Conservation (phyloP, 1,140 invertebrate species). For the Andricus grossulariae region DNA sequence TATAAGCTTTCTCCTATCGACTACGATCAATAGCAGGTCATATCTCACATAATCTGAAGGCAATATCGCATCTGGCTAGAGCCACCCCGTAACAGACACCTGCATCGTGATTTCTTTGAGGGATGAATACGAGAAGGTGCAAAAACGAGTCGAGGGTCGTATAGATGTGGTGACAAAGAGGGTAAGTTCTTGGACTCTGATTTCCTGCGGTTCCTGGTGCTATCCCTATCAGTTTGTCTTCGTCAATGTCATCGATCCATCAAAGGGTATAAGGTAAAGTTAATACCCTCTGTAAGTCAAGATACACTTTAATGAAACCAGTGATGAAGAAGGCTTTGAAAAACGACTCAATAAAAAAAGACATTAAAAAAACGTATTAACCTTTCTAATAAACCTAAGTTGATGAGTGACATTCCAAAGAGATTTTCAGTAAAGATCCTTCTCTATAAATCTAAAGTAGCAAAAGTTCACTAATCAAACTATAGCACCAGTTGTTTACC, state of each 20-base stretch:
- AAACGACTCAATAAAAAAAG: background rate
- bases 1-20: conserved; percentile 62
- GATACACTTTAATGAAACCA: conserved; percentile 21
- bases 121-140: conserved; percentile 41
- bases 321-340: background rate
- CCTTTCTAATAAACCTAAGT: too few relatives aligned
- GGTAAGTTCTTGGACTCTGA: conserved; percentile 13
- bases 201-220: background rate
- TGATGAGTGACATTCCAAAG: too few relatives aligned
- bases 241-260: conserved; percentile 30
- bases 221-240: conserved; percentile 24
- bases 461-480: too few relatives aligned
- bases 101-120: conserved; percentile 56
- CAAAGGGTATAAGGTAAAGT: conserved; percentile 3
- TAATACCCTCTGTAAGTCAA: conserved; percentile 10
- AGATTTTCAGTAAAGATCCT: too few relatives aligned
- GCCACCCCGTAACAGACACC: conserved; percentile 63
- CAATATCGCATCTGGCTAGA: conserved; percentile 67
- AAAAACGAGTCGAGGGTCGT: conserved; percentile 1
- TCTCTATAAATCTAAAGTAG: too few relatives aligned
- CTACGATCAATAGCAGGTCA: conserved; percentile 62
- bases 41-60: conserved; percentile 65
- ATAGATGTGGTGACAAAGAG: background rate
- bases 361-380: background rate
- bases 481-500: too few relatives aligned